Conservation (phyloP, 2,113 vertebrate genomes). For the Limanda limanda region DNA sequence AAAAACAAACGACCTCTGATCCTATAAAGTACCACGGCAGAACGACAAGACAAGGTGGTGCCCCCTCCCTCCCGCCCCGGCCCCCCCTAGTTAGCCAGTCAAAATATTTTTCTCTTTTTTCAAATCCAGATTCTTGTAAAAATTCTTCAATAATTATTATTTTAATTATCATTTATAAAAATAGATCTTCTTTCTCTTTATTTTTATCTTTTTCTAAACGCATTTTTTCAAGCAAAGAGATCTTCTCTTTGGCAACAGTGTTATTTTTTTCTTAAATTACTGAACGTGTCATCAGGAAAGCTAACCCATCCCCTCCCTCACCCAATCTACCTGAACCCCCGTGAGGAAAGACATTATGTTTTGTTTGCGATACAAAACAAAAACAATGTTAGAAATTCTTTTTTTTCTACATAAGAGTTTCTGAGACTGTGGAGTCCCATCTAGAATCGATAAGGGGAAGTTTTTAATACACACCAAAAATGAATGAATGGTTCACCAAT, state of each 20-base stretch:
- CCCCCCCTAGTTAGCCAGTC: constrained; percentile 98
- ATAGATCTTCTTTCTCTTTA: constrained; percentile 99
- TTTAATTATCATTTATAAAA: constrained; percentile 99
- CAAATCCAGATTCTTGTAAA: constrained; percentile 99
- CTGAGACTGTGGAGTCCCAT: constrained; percentile 88
- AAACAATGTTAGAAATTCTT: constrained; percentile 87
- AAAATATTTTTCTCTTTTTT: constrained; percentile 99
- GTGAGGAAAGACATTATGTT: constrained; percentile 93
- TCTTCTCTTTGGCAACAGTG: constrained; percentile 99
- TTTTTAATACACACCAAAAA: constrained; percentile 90
- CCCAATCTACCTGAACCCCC: constrained; percentile 91
- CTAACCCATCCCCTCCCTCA: constrained; percentile 88
- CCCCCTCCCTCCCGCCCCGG: constrained; percentile 86
- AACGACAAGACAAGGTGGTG: constrained; percentile 99
- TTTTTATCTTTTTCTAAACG: constrained; percentile 96
- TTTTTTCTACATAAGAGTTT: constrained; percentile 83
- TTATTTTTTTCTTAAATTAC: constrained; percentile 94
- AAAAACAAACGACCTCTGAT: constrained; percentile 98
- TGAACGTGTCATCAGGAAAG: constrained; percentile 98
- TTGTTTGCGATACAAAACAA: constrained; percentile 99
- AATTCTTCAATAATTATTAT: constrained; percentile 97
- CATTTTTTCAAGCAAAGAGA: constrained; percentile 99
- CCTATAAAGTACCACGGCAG: constrained; percentile 99
- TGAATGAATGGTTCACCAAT: constrained; percentile 87
- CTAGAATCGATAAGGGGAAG: constrained; percentile 85